These are phyloP conservation scores for Lepidurus apus DNA, from an alignment of 1,140 invertebrate genomes.

Conservation along the genomic window DNA sequence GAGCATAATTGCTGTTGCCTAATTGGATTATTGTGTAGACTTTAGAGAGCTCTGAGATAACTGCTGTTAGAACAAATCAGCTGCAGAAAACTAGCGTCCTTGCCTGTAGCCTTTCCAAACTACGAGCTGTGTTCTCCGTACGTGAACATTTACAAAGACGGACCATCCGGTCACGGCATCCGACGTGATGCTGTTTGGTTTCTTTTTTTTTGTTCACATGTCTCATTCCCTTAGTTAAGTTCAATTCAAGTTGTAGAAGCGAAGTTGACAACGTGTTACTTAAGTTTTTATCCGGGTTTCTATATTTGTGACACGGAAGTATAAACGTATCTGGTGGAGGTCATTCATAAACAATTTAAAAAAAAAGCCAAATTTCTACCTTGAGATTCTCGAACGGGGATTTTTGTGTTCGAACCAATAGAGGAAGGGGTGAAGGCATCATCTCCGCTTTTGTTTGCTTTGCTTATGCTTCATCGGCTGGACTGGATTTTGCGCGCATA, in stretches of 20 bases:
- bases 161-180: too few species aligned
- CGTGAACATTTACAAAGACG: too few species aligned
- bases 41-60: not conserved
- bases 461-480: not conserved
- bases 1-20: not conserved
- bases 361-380: not conserved
- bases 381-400: not conserved
- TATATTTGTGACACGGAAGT: not conserved
- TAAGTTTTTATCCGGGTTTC: not conserved
- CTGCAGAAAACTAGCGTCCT: not conserved
- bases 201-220: too few species aligned
- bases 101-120: not conserved
- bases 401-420: not conserved
- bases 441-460: constrained; percentile 6
- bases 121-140: too few species aligned
- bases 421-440: not conserved
- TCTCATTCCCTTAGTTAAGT: too few species aligned
- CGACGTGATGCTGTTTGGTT: too few species aligned
- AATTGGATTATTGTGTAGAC: not conserved
- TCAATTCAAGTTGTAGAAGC: not conserved
- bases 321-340: not conserved
- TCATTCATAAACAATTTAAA: not conserved
- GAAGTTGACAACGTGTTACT: not conserved
- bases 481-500: constrained; percentile 13
- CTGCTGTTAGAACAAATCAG: not conserved